phyloP scores from a whole-genome alignment of 2,797 vertebrate genomes.

The Tachyglossus aculeatus region DNA sequence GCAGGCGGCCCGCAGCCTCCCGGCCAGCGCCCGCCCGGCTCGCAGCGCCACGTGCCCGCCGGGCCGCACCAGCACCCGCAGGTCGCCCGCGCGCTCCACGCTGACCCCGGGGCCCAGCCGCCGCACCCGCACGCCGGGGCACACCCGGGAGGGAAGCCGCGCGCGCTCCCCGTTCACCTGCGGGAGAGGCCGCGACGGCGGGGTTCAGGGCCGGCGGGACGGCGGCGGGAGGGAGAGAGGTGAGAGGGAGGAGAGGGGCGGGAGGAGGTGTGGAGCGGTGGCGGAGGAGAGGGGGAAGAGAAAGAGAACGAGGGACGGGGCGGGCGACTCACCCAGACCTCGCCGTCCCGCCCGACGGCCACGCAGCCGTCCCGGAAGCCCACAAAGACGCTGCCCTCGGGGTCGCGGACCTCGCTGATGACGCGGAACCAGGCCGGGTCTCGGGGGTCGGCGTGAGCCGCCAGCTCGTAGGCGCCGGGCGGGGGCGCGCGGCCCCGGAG shows the following conservation, averaged over 20 bases:
- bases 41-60: conserved; percentile 58
- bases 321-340: conserved; percentile 66
- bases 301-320: not conserved
- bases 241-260: not conserved
- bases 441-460: conserved; percentile 44
- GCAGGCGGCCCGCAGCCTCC: conserved; percentile 71
- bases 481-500: conserved; percentile 47
- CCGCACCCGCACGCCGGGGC: not conserved
- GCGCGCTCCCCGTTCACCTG: conserved; percentile 55
- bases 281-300: not conserved
- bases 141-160: not conserved
- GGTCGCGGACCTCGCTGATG: conserved; percentile 61
- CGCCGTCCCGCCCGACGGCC: conserved; percentile 60
- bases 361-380: conserved; percentile 63
- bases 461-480: conserved; percentile 70
- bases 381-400: conserved; percentile 25
- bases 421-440: conserved; percentile 68
- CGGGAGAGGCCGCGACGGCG: not conserved
- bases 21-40: conserved; percentile 44
- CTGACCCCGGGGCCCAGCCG: conserved; percentile 28
- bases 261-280: not conserved
- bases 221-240: not conserved
- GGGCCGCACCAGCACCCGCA: conserved; percentile 66
- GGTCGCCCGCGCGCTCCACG: conserved; percentile 47
- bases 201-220: too few relatives aligned